These are phyloP conservation scores for Bacillus rossius DNA, from an alignment of 1,140 invertebrate species.

Conservation along the genomic window DNA sequence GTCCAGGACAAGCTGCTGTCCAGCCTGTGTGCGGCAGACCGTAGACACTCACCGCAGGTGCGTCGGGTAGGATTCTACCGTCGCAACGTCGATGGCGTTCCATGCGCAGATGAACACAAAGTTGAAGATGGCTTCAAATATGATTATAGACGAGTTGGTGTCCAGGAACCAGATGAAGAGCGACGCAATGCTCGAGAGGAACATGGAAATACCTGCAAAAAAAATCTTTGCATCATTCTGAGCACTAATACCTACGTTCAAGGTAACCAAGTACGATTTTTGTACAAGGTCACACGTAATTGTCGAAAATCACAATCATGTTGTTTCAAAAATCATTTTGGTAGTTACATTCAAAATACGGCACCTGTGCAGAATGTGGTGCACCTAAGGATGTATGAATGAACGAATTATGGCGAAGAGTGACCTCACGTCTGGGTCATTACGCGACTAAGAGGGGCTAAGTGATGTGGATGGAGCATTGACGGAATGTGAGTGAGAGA, in stretches of 20 bases:
- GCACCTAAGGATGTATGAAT: too few relatives aligned
- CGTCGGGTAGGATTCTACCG: constrained; percentile 46
- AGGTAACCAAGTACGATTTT: too few relatives aligned
- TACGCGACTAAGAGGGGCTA: too few relatives aligned
- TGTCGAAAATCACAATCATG: neutral
- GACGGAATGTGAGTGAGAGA: too few relatives aligned
- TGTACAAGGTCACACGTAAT: neutral
- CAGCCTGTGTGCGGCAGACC: too few relatives aligned
- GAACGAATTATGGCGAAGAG: too few relatives aligned
- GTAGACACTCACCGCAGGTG: constrained; percentile 40
- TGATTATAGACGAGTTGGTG: constrained; percentile 32
- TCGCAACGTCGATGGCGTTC: constrained; percentile 45
- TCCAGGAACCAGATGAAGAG: constrained; percentile 46
- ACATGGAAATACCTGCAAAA: constrained; percentile 41
- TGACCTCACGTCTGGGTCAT: too few relatives aligned
- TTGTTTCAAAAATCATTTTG: neutral
- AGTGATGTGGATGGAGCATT: too few relatives aligned
- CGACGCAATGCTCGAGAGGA: constrained; percentile 42
- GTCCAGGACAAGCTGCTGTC: too few relatives aligned
- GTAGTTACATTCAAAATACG: neutral
- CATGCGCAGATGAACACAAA: constrained; percentile 45
- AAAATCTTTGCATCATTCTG: neutral
- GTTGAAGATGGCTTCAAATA: constrained; percentile 43
- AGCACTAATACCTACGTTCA: too few relatives aligned
- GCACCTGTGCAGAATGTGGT: neutral